Evolutionary conservation across 2,113 vertebrate genomes (phyloP), one percentile per base, ranked within the genome.

Genomic region (Maccullochella peelii): DNA sequence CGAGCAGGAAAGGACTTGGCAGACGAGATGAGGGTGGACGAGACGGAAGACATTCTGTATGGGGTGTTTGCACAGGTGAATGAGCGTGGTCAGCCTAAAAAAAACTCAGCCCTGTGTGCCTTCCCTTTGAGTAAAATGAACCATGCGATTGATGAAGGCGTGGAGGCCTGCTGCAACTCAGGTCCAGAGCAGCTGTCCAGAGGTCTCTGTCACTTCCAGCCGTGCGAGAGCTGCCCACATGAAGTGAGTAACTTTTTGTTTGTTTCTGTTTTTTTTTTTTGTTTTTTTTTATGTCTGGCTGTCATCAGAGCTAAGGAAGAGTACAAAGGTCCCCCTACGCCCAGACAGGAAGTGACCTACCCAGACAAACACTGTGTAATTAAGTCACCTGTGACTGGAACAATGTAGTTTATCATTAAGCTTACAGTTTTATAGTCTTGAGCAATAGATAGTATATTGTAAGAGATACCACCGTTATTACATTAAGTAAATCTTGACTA

Each of bases 201-300:
- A 59, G 97, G 96, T 0, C 96, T 98, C 15, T 90, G 92, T 59
- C 97, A 97, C 93, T 98, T 96, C 94, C 97, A 98, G 90, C 44
- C 66, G 0, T 82, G 83, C 8, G 95, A 96, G 84, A 96, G 94
- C 79, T 99, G 98, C 87, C 97, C 97, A 0, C 94, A 97, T 62
- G 96, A 95, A 27, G 98, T 99, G 91, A 97, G 93, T 94, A 82
- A 82, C 40, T 47, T 3, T 50, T 27, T 33, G 27, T 50, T 87
- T 15, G 40, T n/a, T 58, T 62, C 69, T 70, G 73, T 23, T 33
- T 33, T 33, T 33, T 33, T 33, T 33, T 33, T 33, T 33, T 33
- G 2, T 33, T 33, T 33, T 33, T 33, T 33, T 33, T 33, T 33
- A 52, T 75, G 47, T 6, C 8, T 0, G 0, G 54, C n/a, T 76